These are phyloP conservation scores for Brachionus manjavacas DNA, from an alignment of 1,140 invertebrate species.

Conservation along the genomic window DNA sequence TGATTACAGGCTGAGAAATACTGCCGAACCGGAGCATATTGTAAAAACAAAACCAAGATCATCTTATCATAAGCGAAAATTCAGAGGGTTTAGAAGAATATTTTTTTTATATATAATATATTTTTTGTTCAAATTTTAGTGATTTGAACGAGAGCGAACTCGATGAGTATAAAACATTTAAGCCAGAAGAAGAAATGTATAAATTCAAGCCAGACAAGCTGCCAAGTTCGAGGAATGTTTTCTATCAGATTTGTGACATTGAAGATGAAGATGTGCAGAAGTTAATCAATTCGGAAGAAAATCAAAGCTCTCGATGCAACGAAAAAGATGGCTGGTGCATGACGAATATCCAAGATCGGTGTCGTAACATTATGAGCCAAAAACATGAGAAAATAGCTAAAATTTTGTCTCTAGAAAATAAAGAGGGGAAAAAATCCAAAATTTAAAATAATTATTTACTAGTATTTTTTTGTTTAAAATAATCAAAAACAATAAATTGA, in stretches of 20 bases:
- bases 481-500: too few species aligned
- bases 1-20: conserved; percentile 72
- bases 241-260: conserved; percentile 75
- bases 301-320: conserved; percentile 60
- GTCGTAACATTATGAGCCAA: conserved; percentile 30
- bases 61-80: conserved; percentile 39
- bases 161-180: neutral
- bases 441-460: neutral
- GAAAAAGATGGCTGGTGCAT: conserved; percentile 67
- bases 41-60: conserved; percentile 27
- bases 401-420: conserved; percentile 1
- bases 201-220: conserved; percentile 67
- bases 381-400: conserved; percentile 33
- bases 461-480: neutral
- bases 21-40: neutral
- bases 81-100: neutral
- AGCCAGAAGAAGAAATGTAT: conserved; percentile 58
- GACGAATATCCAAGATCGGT: conserved; percentile 44
- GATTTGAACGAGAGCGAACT: conserved; percentile 24
- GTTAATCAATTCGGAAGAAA: conserved; percentile 67
- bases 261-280: conserved; percentile 76
- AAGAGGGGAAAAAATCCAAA: conserved; percentile 26
- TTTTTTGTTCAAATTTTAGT: neutral
- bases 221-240: conserved; percentile 72
- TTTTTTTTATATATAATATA: neutral